Percentiles rank a stretch among this genome's conserved stretches.
Evolutionary conservation across 2,113 vertebrate species (phyloP).

Genomic region (Nasalis larvatus): DNA sequence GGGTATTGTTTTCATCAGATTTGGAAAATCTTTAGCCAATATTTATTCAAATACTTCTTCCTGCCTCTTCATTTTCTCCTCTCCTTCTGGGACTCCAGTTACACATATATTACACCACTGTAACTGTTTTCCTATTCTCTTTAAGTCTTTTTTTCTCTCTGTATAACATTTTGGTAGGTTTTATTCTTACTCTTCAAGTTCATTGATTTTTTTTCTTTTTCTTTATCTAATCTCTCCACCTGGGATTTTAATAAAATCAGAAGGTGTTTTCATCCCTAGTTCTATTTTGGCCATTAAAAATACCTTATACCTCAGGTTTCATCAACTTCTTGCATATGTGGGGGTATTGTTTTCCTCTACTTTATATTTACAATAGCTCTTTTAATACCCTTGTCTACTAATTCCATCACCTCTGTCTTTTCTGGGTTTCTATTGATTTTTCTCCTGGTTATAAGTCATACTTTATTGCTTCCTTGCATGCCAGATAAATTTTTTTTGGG

Average conservation of each 20-base stretch:
- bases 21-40: background rate
- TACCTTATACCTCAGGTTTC: background rate
- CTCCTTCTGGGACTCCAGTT: background rate
- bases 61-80: background rate
- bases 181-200: background rate
- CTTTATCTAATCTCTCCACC: background rate
- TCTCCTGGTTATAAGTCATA: background rate
- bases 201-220: background rate
- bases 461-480: background rate
- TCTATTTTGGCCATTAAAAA: background rate
- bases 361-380: background rate
- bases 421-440: background rate
- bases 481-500: background rate
- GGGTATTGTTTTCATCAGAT: background rate
- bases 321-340: background rate
- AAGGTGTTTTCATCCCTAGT: background rate
- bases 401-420: background rate
- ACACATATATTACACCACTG: background rate
- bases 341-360: background rate
- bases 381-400: background rate
- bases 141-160: background rate
- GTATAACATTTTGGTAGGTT: background rate
- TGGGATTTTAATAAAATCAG: background rate
- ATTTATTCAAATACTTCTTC: background rate
- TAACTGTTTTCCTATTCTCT: background rate